Percentiles rank a stretch among this genome's conserved stretches.
Conservation (phyloP, 2,797 vertebrate genomes). For the Coranthus polyacanthus region DNA sequence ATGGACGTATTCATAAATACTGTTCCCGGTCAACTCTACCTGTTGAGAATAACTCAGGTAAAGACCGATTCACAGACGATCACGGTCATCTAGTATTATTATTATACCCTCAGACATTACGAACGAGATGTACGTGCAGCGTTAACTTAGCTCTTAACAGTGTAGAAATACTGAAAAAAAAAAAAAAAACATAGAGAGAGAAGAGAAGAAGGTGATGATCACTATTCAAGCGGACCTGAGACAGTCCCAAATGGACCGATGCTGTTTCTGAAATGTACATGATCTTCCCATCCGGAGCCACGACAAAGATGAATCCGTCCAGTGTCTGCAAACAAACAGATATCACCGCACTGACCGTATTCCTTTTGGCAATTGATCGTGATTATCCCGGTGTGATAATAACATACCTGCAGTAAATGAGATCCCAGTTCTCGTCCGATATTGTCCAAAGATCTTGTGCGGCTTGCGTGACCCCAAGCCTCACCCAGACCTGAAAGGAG, state of each 20-base stretch:
- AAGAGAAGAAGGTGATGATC: too few species aligned
- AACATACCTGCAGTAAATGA: conserved; percentile 78
- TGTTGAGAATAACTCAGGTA: conserved; percentile 82
- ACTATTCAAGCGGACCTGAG: conserved; percentile 89
- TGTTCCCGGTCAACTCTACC: conserved; percentile 99
- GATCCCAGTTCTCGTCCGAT: conserved; percentile 93
- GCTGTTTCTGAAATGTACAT: conserved; percentile 99
- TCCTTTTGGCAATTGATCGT: neutral
- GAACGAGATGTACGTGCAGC: too few species aligned
- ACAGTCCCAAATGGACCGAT: conserved; percentile 96
- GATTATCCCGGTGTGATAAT: neutral
- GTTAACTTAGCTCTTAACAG: too few species aligned
- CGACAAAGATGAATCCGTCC: conserved; percentile 99
- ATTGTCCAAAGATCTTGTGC: conserved; percentile 92
- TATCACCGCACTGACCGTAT: neutral
- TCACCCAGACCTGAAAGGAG: conserved; percentile 89
- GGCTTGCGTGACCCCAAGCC: conserved; percentile 92
- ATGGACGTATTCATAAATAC: conserved; percentile 98
- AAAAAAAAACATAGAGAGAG: neutral
- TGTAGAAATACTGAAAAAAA: neutral
- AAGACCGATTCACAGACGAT: neutral
- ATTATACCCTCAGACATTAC: neutral
- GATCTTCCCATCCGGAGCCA: conserved; percentile 98
- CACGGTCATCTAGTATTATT: neutral
- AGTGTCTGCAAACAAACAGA: conserved; percentile 86